A percentile compares a stretch with the other conserved stretches of the same genome.
Evolutionary conservation across 2,888 invertebrate genomes (phyloP).

Genomic region (Caenorhabditis sp.): DNA sequence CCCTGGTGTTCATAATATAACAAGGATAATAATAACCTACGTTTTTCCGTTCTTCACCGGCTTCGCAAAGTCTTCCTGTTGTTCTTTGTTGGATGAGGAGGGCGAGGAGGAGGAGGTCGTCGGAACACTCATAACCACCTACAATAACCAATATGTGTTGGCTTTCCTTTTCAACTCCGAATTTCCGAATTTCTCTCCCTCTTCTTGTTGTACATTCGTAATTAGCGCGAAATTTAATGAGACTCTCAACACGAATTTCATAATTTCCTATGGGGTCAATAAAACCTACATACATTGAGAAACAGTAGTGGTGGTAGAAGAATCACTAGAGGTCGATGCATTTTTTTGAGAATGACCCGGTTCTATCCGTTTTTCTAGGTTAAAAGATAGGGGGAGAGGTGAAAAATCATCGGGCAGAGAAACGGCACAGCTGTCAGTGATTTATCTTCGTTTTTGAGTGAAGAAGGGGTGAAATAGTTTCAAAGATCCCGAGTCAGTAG

Average conservation of each 20-base stretch:
- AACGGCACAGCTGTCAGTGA: conserved; percentile 8
- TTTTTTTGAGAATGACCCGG: not conserved
- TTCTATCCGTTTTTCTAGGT: conserved; percentile 3
- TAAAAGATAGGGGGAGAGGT: not conserved
- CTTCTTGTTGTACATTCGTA: not conserved
- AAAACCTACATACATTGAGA: conserved; percentile 22
- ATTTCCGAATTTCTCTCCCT: too few species aligned
- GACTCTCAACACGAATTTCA: not conserved
- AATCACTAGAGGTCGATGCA: not conserved
- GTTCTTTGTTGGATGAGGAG: conserved; percentile 3
- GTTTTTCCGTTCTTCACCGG: conserved; percentile 53
- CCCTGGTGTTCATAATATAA: not conserved
- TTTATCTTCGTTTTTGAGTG: not conserved
- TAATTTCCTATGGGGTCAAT: conserved; percentile 4
- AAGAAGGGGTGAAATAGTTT: not conserved
- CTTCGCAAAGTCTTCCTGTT: conserved; percentile 42
- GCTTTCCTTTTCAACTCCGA: conserved; percentile 1
- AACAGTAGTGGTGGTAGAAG: not conserved
- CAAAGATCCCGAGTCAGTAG: not conserved
- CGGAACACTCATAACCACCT: conserved; percentile 59
- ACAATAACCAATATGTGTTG: conserved; percentile 33
- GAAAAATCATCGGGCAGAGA: not conserved
- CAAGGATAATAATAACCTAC: conserved; percentile 33
- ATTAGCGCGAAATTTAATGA: conserved; percentile 9
- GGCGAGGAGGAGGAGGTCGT: conserved; percentile 43